Conservation (phyloP, 2,113 vertebrate genomes). For the Neodontobutis hainanensis region DNA sequence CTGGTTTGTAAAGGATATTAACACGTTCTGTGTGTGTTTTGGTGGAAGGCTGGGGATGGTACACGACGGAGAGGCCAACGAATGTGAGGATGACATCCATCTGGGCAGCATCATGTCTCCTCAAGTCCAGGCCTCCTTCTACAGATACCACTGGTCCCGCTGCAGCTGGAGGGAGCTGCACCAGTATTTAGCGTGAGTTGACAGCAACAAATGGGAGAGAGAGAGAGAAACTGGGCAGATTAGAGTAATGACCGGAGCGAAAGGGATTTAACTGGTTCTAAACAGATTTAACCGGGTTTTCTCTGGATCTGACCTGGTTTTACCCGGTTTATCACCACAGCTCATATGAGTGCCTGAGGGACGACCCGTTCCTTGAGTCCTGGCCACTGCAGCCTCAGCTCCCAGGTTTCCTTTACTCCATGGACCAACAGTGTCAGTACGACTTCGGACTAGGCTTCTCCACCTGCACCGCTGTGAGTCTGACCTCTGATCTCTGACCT, state of each 20-base stretch:
- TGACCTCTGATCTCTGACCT: background rate
- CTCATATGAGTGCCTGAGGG: constrained; percentile 93
- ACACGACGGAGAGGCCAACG: constrained; percentile 93
- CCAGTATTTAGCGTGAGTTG: constrained; percentile 88
- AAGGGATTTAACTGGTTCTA: background rate
- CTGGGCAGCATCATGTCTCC: constrained; percentile 99
- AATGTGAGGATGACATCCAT: constrained; percentile 89
- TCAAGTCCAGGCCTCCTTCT: constrained; percentile 91
- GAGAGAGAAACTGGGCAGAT: no score
- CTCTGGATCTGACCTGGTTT: constrained; percentile 3
- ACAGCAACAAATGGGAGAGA: no score
- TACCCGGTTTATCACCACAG: constrained; percentile 68
- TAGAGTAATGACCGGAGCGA: no score
- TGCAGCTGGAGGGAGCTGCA: constrained; percentile 95
- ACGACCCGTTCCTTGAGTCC: constrained; percentile 91
- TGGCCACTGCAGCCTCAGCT: constrained; percentile 92
- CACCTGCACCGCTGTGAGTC: constrained; percentile 92
- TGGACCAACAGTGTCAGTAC: constrained; percentile 97
- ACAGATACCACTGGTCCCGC: constrained; percentile 95
- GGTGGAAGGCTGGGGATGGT: constrained; percentile 91
- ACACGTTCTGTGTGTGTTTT: constrained; percentile 5
- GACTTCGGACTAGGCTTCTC: constrained; percentile 94
- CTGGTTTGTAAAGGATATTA: background rate
- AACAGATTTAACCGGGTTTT: constrained; percentile 1
- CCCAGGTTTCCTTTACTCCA: constrained; percentile 92